Evolutionary conservation across 2,113 vertebrate genomes (phyloP), one percentile per base, ranked within the genome.

Genomic region (Hystrix cristata): DNA sequence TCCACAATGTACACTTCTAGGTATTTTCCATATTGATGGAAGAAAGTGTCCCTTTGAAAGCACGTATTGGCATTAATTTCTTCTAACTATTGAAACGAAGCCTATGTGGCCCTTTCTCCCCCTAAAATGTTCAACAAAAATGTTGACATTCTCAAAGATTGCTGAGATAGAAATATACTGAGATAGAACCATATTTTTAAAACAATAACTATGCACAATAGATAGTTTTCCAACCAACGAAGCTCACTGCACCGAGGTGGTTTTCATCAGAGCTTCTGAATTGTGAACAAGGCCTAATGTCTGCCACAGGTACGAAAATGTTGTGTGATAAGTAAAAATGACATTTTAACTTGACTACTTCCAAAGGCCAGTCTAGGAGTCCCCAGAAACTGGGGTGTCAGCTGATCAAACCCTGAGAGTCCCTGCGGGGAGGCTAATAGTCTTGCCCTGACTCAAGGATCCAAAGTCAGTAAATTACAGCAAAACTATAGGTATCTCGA

Each of bases 41-140:
- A 88, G 46, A 85, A 91, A 97, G 12, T 88, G 59, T 97, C 53
- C 74, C 88, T 60, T 3, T 67, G 76, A 92, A 97, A 72, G 78
- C 55, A 91, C 83, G 51, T 43, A 96, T 97, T 95, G 95, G 48
- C 81, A 97, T 94, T 95, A 84, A 84, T 94, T 97, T 96, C 72
- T 93, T 55, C 84, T 94, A 59, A 90, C 46, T 90, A 46, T 48
- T 92, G 14, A 93, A 97, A 96, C 57, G 25, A 92, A 92, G 15
- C 51, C 51, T 74, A 3, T 65, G 4, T 89, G 48, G 60, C 31
- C 95, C 34, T 95, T 91, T 97, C 46, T 92, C 3, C 62, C 21
- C 43, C 81, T 94, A 85, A 90, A 72, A 88, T 92, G 48, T 78
- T 95, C 59, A 85, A 18, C 82, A 96, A 94, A 96, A 86, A 69